These are phyloP conservation scores for Dastarcus helophoroides DNA, from an alignment of 2,888 invertebrate genomes.

Conservation along the genomic window DNA sequence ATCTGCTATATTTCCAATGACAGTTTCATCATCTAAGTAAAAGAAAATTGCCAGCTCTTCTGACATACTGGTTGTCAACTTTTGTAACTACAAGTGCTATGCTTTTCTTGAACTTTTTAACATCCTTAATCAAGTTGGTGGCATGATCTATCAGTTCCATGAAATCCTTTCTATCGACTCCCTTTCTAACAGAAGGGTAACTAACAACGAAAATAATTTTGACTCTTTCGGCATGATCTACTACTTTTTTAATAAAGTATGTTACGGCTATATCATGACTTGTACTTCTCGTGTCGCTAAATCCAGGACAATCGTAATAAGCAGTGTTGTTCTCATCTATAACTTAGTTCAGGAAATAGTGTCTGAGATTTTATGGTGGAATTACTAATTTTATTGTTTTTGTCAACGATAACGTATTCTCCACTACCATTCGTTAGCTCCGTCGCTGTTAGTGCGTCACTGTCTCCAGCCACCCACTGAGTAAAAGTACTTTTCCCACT, in stretches of 20 bases:
- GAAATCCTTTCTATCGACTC: too few relatives aligned
- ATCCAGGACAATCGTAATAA: conserved; percentile 2
- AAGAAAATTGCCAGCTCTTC: too few relatives aligned
- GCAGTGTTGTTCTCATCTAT: neutral
- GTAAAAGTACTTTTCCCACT: neutral
- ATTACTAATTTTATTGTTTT: neutral
- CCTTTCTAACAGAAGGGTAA: too few relatives aligned
- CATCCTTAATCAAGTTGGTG: too few relatives aligned
- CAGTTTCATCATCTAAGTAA: too few relatives aligned
- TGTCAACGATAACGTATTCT: neutral
- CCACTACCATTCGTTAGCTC: neutral
- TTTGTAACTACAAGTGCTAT: too few relatives aligned
- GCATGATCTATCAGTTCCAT: too few relatives aligned
- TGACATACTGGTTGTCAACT: too few relatives aligned
- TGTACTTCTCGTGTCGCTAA: neutral
- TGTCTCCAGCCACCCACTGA: neutral
- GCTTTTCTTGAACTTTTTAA: too few relatives aligned
- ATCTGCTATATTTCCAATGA: too few relatives aligned
- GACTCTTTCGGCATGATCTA: neutral
- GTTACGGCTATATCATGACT: conserved; percentile 1
- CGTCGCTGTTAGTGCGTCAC: neutral
- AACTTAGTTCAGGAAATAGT: neutral
- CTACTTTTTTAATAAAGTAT: neutral
- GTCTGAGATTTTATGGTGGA: conserved; percentile 1
- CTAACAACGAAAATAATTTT: too few relatives aligned